Evolutionary conservation across 2,888 invertebrate genomes (phyloP).

Genomic region (Cataglyphis livida): DNA sequence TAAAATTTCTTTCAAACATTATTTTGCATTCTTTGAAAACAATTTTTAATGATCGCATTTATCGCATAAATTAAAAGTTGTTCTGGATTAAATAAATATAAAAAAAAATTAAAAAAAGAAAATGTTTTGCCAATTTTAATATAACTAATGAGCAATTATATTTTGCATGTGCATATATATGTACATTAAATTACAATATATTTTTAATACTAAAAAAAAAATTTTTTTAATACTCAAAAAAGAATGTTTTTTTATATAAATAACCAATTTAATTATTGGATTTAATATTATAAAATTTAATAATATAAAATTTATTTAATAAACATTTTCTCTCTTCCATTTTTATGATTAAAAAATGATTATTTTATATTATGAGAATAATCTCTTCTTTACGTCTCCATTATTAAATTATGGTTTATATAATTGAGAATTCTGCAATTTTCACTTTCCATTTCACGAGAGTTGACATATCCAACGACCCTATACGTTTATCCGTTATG

Average conservation of each 20-base stretch:
- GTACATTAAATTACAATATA: neutral
- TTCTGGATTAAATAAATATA: neutral
- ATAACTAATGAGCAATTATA: neutral
- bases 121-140: neutral
- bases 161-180: neutral
- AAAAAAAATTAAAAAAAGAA: neutral
- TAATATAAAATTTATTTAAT: neutral
- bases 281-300: neutral
- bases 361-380: neutral
- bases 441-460: neutral
- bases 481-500: neutral
- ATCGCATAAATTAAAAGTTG: neutral
- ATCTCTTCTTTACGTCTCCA: neutral
- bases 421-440: neutral
- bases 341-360: neutral
- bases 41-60: slow-evolving; percentile 2
- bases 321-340: neutral
- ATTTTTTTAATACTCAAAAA: neutral
- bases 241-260: slow-evolving; percentile 1
- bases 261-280: neutral
- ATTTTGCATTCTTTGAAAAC: neutral
- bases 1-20: neutral
- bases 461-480: neutral
- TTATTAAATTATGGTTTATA: neutral
- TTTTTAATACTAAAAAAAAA: neutral